These are phyloP conservation scores for Cyanoderma ruficeps DNA, from an alignment of 2,113 vertebrate genomes.

Conservation along the genomic window DNA sequence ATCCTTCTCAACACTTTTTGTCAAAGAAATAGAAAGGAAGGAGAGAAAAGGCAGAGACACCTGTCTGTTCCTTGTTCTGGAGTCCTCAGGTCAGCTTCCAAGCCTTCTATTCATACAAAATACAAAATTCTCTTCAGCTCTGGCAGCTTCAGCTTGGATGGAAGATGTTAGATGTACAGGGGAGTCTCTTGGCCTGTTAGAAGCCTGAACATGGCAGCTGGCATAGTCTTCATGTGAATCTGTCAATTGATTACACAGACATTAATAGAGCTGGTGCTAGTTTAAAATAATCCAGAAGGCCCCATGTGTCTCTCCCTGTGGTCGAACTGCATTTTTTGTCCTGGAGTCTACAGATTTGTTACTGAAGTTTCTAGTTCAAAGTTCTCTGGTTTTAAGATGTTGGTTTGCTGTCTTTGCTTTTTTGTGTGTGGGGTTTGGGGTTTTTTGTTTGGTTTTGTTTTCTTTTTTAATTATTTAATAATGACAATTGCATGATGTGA, in stretches of 20 bases:
- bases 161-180: constrained; percentile 87
- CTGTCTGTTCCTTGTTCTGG: constrained; percentile 35
- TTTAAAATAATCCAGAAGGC: neutral
- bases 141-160: constrained; percentile 14
- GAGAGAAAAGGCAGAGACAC: constrained; percentile 54
- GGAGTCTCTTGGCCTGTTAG: constrained; percentile 98
- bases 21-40: constrained; percentile 58
- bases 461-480: neutral
- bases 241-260: constrained; percentile 55
- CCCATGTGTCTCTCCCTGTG: neutral
- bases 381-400: neutral
- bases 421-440: accelerated
- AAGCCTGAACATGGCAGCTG: constrained; percentile 98
- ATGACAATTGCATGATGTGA: neutral
- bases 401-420: neutral
- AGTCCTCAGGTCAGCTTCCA: constrained; percentile 43
- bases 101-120: constrained; percentile 55
- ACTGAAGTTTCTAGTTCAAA: neutral
- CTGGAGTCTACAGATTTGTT: neutral
- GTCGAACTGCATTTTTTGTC: neutral
- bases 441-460: neutral
- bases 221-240: constrained; percentile 99
- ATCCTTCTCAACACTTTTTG: constrained; percentile 52
- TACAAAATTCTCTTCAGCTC: constrained; percentile 46
- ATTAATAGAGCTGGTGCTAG: neutral